Percentiles rank a stretch among this genome's conserved stretches.
Evolutionary conservation across 2,797 vertebrate genomes (phyloP).

Genomic region (Morus bassanus): DNA sequence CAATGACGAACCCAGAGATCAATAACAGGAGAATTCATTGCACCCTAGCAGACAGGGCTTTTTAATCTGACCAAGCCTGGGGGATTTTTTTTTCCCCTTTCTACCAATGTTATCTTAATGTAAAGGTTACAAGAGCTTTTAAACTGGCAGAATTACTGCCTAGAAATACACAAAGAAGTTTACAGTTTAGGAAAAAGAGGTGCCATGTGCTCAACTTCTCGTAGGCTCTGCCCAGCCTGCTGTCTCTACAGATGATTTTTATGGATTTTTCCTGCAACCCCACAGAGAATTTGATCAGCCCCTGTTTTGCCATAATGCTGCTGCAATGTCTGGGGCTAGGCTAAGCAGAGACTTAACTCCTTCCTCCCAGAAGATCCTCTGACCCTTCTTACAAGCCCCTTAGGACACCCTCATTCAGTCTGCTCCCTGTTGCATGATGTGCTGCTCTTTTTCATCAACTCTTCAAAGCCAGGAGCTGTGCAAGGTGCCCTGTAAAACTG

Average conservation of each 20-base stretch:
- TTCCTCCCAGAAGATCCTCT: not conserved
- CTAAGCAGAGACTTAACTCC: not conserved
- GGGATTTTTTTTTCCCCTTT: fast-evolving
- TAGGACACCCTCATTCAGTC: not conserved
- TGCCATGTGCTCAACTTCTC: not conserved
- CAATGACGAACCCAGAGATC: not conserved
- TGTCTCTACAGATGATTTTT: not conserved
- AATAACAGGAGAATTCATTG: not conserved
- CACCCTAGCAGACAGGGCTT: not conserved
- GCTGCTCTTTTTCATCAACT: fast-evolving
- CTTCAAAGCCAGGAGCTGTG: not conserved
- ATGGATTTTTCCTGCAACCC: not conserved
- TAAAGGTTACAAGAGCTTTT: conserved; percentile 13
- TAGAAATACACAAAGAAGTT: not conserved
- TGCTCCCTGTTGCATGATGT: fast-evolving
- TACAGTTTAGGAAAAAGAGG: not conserved
- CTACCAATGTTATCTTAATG: not conserved
- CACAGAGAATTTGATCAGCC: not conserved
- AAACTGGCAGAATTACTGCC: not conserved
- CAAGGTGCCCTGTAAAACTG: not conserved
- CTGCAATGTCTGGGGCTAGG: not conserved
- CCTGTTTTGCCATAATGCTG: not conserved
- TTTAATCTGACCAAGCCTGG: not conserved
- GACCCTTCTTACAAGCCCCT: not conserved
- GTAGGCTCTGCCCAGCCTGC: not conserved